phyloP scores from a whole-genome alignment of 2,888 invertebrate species.

The Oxyteleia sp. region DNA sequence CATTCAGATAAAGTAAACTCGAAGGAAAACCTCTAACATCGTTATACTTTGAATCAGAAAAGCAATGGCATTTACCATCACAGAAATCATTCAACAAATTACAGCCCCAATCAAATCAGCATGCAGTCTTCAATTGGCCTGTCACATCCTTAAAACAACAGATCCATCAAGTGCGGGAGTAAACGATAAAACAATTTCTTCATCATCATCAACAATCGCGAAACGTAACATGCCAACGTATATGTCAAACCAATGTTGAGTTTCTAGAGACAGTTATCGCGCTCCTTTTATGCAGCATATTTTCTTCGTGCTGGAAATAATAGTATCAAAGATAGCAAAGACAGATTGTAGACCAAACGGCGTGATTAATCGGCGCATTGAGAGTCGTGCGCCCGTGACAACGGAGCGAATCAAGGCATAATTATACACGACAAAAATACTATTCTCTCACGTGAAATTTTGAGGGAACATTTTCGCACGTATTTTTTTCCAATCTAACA shows the following conservation, averaged over 20 bases:
- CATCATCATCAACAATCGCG: conserved; percentile 41
- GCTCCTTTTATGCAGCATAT: conserved; percentile 63
- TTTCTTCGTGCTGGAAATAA: conserved; percentile 72
- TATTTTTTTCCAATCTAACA: conserved; percentile 2
- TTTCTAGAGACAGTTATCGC: conserved; percentile 64
- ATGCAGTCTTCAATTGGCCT: conserved; percentile 48
- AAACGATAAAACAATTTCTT: conserved; percentile 57
- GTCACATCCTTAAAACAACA: conserved; percentile 53
- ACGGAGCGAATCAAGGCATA: conserved; percentile 68
- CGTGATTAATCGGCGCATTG: conserved; percentile 72
- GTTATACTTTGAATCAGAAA: too few species aligned
- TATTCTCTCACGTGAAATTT: conserved; percentile 63
- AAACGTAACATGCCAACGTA: conserved; percentile 45
- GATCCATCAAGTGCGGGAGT: conserved; percentile 45
- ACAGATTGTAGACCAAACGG: conserved; percentile 71
- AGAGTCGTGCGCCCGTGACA: conserved; percentile 69
- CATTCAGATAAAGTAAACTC: too few species aligned
- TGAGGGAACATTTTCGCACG: conserved; percentile 43
- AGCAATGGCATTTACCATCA: conserved; percentile 15
- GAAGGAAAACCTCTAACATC: too few species aligned
- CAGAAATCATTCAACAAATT: conserved; percentile 8
- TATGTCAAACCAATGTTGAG: conserved; percentile 53
- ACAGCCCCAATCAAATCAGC: conserved; percentile 44
- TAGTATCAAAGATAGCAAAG: conserved; percentile 68
- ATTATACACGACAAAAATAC: conserved; percentile 63